phyloP scores from a whole-genome alignment of 35 echinoderm and acorn worm species.

The Apostichopus californicus region DNA sequence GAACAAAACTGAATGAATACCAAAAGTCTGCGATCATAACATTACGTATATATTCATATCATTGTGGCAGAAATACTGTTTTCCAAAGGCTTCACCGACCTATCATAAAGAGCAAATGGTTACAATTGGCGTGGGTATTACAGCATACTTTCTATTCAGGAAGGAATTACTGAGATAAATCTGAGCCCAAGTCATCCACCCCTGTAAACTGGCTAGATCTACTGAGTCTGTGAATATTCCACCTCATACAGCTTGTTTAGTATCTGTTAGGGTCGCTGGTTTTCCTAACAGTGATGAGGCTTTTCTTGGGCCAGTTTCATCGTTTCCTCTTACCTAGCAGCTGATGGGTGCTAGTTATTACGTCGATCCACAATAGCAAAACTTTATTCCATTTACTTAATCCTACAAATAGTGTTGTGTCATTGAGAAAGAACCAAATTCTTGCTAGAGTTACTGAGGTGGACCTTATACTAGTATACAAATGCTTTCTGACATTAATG shows the following conservation, averaged over 20 bases:
- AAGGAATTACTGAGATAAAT: conserved; percentile 20
- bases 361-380: neutral
- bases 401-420: conserved; percentile 25
- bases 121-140: conserved; percentile 28
- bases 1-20: too few relatives aligned
- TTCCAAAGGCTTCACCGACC: conserved; percentile 50
- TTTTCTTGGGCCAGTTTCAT: conserved; percentile 37
- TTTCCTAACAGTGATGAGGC: neutral
- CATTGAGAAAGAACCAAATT: conserved; percentile 16
- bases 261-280: neutral
- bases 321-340: neutral
- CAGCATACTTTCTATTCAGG: conserved; percentile 35
- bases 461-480: neutral
- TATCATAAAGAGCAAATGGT: conserved; percentile 36
- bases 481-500: neutral
- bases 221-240: neutral
- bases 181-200: neutral
- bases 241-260: conserved; percentile 25
- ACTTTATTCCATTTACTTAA: conserved; percentile 24
- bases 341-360: conserved; percentile 45
- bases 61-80: conserved; percentile 48
- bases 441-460: conserved; percentile 42
- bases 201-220: conserved; percentile 16
- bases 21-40: too few relatives aligned
- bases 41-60: neutral